Base-by-base conservation (phyloP, 2,888 invertebrate species). In the Phaonia tiefii region DNA sequence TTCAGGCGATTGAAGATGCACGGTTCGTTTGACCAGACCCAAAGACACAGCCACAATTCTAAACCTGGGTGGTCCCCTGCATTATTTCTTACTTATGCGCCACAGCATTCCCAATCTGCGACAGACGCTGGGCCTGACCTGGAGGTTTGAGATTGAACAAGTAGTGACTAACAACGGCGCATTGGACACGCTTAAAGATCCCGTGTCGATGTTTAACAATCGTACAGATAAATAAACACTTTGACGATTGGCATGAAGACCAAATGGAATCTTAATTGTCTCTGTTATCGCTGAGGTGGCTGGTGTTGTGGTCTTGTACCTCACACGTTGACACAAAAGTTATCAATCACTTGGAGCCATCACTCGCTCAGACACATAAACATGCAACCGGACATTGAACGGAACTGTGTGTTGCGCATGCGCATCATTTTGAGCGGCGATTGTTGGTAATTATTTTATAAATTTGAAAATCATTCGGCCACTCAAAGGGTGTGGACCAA, bases 21-120 rank as follows among this genome's bases (percentile, higher is more conserved):
- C 44, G 25, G 66, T 63, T 39, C 70, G 51, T 56, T 54, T 51
- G 51, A 26, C 13, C 66, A 8, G 4, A 3, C 3, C 31, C 31
- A 31, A 5, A 8, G 31, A 31, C 31, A 8, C 31, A 67, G 67
- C 51, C 76, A 69, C 81, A 79, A 72, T 54, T 63, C 75, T 54
- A 73, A 75, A 69, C 82, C 78, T 83, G 83, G 83, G 83, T 83
- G 83, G 83, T 70, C 82, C 77, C 69, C 75, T 74, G 77, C 72
- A 78, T 75, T 72, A 79, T 76, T 82, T 82, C 82, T 79, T 79
- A 72, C 56, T 75, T 75, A 42, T 20, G 63, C 42, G 37, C 42
- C 63, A 20, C 13, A 20, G 31, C 20, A 17, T 58, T 66, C 74
- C 56, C 31, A 39, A 70, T 31, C 31, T 31, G 8, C 3, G 22